Evolutionary conservation across 2,888 invertebrate genomes (phyloP).

Genomic region (Byasa hedistus): DNA sequence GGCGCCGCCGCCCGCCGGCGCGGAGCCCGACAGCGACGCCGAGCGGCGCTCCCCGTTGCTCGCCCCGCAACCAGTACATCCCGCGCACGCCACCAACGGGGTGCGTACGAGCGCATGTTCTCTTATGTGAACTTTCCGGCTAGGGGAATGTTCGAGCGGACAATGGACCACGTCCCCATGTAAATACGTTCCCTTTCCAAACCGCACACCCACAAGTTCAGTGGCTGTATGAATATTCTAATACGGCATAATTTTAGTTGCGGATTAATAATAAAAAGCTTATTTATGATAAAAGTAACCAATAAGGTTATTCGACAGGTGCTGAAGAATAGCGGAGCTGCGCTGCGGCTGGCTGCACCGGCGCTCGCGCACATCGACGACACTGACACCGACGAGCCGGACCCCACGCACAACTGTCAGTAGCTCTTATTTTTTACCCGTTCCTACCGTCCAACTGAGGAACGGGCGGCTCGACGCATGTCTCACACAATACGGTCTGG

Average conservation of each 20-base stretch:
- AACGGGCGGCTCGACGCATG: slow-evolving; percentile 8
- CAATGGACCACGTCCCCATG: neutral
- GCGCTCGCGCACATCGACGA: slow-evolving; percentile 82
- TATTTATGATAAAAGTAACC: too few species aligned
- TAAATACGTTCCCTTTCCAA: too few species aligned
- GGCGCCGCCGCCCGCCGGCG: slow-evolving; percentile 48
- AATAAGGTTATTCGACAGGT: slow-evolving; percentile 14
- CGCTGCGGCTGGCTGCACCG: slow-evolving; percentile 49
- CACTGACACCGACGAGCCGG: slow-evolving; percentile 78
- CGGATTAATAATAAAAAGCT: too few species aligned
- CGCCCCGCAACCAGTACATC: slow-evolving; percentile 64
- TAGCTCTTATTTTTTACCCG: slow-evolving; percentile 35
- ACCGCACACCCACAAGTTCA: too few species aligned
- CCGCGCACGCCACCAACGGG: slow-evolving; percentile 44
- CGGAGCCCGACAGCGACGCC: slow-evolving; percentile 90
- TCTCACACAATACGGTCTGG: slow-evolving; percentile 12
- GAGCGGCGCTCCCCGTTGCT: slow-evolving; percentile 90
- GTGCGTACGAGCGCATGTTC: slow-evolving; percentile 37
- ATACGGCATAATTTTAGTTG: too few species aligned
- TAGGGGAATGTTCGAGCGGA: too few species aligned
- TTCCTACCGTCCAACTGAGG: neutral
- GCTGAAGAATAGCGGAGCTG: slow-evolving; percentile 34
- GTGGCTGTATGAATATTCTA: too few species aligned
- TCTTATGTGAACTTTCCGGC: too few species aligned
- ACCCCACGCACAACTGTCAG: slow-evolving; percentile 57